Conservation (phyloP, 2,888 invertebrate species). For the Cheilosia vulpina region DNA sequence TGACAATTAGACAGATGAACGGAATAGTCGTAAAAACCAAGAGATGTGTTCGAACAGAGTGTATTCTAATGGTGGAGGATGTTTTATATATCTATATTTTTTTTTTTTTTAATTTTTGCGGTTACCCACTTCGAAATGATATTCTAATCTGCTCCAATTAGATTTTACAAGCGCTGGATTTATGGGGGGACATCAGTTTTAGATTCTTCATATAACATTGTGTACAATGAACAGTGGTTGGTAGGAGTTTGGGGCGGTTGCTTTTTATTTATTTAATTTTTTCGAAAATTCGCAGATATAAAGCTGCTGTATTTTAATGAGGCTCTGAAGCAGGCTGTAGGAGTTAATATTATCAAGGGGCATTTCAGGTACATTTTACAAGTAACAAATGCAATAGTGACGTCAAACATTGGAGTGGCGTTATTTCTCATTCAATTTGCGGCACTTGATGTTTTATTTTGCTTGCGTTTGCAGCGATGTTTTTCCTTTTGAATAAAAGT, state of each 20-base stretch:
- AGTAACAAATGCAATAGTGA: too few species aligned
- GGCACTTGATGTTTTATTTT: too few species aligned
- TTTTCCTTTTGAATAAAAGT: too few species aligned
- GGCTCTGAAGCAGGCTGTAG: too few species aligned
- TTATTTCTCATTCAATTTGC: too few species aligned
- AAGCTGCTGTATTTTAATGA: not conserved
- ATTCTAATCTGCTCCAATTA: slow-evolving; percentile 71
- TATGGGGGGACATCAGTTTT: slow-evolving; percentile 59
- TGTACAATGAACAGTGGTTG: slow-evolving; percentile 25
- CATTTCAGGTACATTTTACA: too few species aligned
- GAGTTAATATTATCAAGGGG: too few species aligned
- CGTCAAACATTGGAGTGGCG: too few species aligned
- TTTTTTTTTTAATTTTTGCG: slow-evolving; percentile 49
- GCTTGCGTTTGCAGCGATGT: too few species aligned
- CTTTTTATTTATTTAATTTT: not conserved
- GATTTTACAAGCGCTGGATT: slow-evolving; percentile 58
- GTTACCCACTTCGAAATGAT: slow-evolving; percentile 61
- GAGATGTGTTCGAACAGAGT: slow-evolving; percentile 18
- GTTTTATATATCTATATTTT: too few species aligned
- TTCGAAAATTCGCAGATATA: too few species aligned
- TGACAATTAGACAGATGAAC: slow-evolving; percentile 72
- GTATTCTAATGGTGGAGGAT: slow-evolving; percentile 24
- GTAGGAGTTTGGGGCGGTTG: not conserved
- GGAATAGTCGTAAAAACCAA: slow-evolving; percentile 52
- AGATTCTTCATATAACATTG: not conserved